phyloP scores from a whole-genome alignment of 2,888 invertebrate genomes.

The Megastigmus dorsalis region DNA sequence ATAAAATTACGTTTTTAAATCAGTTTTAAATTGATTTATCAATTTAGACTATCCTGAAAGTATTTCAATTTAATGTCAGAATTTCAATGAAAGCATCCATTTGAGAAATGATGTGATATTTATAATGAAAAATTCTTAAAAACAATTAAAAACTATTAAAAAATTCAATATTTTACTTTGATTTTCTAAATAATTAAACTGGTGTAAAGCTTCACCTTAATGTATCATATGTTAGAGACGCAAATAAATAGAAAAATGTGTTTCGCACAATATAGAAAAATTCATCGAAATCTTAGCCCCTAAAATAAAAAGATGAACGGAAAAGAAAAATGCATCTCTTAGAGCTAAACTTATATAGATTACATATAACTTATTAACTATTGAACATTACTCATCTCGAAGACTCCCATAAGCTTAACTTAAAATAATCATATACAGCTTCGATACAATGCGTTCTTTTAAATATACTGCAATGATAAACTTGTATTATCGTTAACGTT shows the following conservation, averaged over 20 bases:
- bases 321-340: conserved; percentile 50
- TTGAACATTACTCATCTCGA: conserved; percentile 21
- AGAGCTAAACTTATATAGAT: conserved; percentile 42
- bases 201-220: background rate
- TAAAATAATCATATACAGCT: conserved; percentile 37
- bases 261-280: conserved; percentile 36
- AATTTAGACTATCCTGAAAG: no score
- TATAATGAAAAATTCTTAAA: no score
- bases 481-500: background rate
- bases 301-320: conserved; percentile 48
- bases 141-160: no score
- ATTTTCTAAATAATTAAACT: background rate
- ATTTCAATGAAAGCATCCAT: no score
- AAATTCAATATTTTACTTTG: conserved; percentile 7
- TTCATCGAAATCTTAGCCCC: conserved; percentile 35
- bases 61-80: no score
- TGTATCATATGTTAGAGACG: background rate
- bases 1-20: background rate
- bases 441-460: conserved; percentile 19
- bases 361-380: conserved; percentile 28
- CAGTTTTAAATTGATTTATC: no score
- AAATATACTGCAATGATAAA: conserved; percentile 35
- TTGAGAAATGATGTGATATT: no score
- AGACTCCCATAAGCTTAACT: conserved; percentile 28
- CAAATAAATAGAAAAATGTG: conserved; percentile 40